Conservation (phyloP, 2,888 invertebrate species). For the Lasioglossum marginatum region DNA sequence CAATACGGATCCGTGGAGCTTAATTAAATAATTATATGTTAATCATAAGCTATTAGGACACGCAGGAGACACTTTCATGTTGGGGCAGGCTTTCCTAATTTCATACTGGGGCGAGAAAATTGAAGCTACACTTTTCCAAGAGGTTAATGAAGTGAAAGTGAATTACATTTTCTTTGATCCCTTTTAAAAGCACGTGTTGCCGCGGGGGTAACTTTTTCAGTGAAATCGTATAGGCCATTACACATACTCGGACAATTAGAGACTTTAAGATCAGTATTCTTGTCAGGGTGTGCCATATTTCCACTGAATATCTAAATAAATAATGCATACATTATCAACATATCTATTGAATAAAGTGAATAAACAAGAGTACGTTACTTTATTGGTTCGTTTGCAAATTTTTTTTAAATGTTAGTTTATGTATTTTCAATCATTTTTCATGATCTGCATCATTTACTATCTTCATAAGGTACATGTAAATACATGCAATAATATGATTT, state of each 20-base stretch:
- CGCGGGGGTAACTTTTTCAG: conserved; percentile 22
- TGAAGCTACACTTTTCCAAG: conserved; percentile 44
- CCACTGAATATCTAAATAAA: neutral
- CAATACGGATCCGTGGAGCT: neutral
- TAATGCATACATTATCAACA: neutral
- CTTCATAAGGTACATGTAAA: too few species aligned
- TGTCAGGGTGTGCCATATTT: neutral
- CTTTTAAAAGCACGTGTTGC: conserved; percentile 45
- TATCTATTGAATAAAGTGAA: too few species aligned
- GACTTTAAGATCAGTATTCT: neutral
- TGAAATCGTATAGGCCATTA: conserved; percentile 11
- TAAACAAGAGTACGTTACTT: too few species aligned
- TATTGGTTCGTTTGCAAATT: too few species aligned
- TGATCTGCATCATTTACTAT: too few species aligned
- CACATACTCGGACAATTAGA: neutral
- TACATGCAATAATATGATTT: too few species aligned
- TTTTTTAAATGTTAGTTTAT: too few species aligned
- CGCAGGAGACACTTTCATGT: conserved; percentile 18
- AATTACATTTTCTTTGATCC: conserved; percentile 66
- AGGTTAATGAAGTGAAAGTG: conserved; percentile 47
- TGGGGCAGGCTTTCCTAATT: conserved; percentile 39
- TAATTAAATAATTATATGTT: conserved; percentile 41
- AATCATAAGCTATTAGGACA: conserved; percentile 54
- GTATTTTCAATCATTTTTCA: too few species aligned
- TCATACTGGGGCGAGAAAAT: conserved; percentile 40